Evolutionary conservation across 2,797 vertebrate genomes (phyloP).

Genomic region (Potorous gilbertii): DNA sequence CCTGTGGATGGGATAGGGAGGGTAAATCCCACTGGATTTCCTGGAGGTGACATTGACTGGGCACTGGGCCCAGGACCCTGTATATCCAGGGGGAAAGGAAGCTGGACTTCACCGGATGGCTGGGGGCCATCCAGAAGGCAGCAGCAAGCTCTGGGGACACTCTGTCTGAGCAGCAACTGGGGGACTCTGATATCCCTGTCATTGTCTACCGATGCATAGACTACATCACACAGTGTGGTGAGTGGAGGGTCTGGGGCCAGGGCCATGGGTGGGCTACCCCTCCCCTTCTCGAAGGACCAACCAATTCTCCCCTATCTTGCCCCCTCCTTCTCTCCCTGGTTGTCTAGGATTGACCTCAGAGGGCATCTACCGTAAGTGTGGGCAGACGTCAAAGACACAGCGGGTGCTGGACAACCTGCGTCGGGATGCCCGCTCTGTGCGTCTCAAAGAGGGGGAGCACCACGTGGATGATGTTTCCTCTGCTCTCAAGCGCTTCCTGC

Average conservation of each 20-base stretch:
- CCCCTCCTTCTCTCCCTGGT: not conserved
- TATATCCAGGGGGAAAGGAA: constrained; percentile 95
- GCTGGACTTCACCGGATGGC: constrained; percentile 94
- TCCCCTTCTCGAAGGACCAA: no score
- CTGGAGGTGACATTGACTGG: constrained; percentile 13
- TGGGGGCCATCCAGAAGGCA: constrained; percentile 90
- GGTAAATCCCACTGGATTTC: not conserved
- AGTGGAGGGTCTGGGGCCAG: not conserved
- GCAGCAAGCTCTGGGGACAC: constrained; percentile 92
- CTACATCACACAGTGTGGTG: constrained; percentile 95
- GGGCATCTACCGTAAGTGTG: constrained; percentile 97
- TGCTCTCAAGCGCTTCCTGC: constrained; percentile 95
- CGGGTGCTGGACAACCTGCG: constrained; percentile 89
- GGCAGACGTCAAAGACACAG: constrained; percentile 93
- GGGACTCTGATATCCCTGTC: constrained; percentile 91
- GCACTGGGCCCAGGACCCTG: constrained; percentile 87
- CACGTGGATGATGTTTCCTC: constrained; percentile 95
- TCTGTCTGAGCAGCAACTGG: constrained; percentile 94
- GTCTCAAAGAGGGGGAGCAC: constrained; percentile 92
- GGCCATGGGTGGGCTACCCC: accelerated
- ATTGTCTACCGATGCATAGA: constrained; percentile 94
- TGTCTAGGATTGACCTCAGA: constrained; percentile 91
- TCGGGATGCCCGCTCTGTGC: constrained; percentile 90
- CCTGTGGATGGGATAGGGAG: not conserved
- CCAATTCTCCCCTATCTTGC: not conserved